A percentile compares a stretch with the other conserved stretches of the same genome.
Evolutionary conservation across 1,140 invertebrate species (phyloP).

Genomic region (Agrypnia vestita): DNA sequence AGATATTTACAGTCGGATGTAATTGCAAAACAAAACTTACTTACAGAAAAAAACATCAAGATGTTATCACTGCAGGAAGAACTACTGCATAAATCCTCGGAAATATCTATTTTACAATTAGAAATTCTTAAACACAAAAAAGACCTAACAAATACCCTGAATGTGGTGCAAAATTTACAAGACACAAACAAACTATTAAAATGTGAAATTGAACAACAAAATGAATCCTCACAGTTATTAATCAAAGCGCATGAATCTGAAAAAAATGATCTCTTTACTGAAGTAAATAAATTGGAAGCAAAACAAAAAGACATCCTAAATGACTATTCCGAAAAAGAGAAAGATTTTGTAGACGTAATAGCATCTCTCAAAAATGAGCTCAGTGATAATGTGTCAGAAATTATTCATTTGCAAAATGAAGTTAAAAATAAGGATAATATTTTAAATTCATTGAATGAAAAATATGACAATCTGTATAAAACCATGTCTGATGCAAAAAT

Average conservation of each 20-base stretch:
- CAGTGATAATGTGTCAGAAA: neutral
- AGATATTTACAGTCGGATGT: conserved; percentile 11
- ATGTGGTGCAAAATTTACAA: neutral
- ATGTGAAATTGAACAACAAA: neutral
- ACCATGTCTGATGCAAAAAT: neutral
- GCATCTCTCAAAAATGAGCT: neutral
- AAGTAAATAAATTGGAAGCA: too few species aligned
- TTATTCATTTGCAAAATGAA: neutral
- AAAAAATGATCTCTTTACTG: too few species aligned
- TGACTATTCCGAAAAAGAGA: neutral
- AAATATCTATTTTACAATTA: neutral
- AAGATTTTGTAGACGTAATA: neutral
- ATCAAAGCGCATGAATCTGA: too few species aligned
- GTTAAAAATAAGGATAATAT: neutral
- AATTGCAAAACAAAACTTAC: neutral
- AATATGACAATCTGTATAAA: neutral
- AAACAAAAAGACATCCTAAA: too few species aligned
- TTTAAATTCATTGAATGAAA: conserved; percentile 1
- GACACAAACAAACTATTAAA: neutral
- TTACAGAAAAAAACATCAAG: neutral
- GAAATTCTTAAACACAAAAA: neutral
- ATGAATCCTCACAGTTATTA: neutral
- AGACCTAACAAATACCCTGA: neutral
- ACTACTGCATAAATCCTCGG: neutral
- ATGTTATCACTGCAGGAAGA: neutral